Base-by-base conservation (phyloP, 2,888 invertebrate genomes). In the Leptinotarsa peninsularis region DNA sequence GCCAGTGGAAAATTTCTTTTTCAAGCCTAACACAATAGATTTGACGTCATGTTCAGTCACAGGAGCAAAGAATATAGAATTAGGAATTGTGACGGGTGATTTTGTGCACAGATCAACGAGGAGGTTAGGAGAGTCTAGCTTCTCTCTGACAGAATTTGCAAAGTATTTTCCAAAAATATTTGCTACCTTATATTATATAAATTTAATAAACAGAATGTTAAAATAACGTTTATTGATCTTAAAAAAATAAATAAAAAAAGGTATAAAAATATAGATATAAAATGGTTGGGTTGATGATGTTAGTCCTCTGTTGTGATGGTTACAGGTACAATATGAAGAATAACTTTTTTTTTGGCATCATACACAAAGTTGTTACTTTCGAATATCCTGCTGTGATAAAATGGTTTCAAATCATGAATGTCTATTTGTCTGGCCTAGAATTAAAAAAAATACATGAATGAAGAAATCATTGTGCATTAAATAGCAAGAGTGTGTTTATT, bases 301-400 rank as follows among this genome's bases (percentile, higher is more conserved):
- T 76, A 85, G 77, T 83, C 83, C 67, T 84, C 85, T 7, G 79
- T 71, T 4, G 80, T 66, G 27, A 83, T 75, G 43, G 83, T 80
- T 79, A 94, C 93, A 0, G 94, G 93, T 69, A 95, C 89, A 7
- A 92, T 92, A 85, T 98, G 97, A 67, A 97, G 89, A 81, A 99
- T 98, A 43, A 96, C 90, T 86, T 95, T 97, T 69, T 95, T 91
- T 84, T 93, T 94, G 4, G 92, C 85, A 88, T 99, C 98, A 82
- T 96, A 97, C 0, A 91, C 90, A 86, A 97, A 99, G 82, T 94
- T 93, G 86, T 99, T 98, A 74, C 92, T 91, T 84, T 93, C 94
- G 89, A 99, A 99, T 82, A 98, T 90, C 60, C 94, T 93, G 83
- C 97, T 98, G 23, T 96, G 94, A 83, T 96, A 99, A 89, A 99